phyloP scores from a whole-genome alignment of 2,888 invertebrate species.

The Philonicus albiceps region DNA sequence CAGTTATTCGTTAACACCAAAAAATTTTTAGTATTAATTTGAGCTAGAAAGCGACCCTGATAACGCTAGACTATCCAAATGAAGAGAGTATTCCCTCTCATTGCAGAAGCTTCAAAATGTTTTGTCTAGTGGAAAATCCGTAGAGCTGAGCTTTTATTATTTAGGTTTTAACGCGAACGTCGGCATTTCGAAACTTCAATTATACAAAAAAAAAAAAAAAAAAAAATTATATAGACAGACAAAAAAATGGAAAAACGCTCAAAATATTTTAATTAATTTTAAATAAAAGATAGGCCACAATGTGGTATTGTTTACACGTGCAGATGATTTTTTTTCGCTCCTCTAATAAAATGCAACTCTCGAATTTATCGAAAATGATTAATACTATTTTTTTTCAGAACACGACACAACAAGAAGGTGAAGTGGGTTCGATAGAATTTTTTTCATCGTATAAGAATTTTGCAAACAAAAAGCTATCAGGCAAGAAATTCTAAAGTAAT shows the following conservation, averaged over 20 bases:
- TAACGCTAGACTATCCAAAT: not conserved
- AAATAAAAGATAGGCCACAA: constrained; percentile 31
- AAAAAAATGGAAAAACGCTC: not conserved
- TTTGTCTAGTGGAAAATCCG: not conserved
- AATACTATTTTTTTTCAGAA: too few relatives aligned
- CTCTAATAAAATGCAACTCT: too few relatives aligned
- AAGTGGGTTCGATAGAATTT: too few relatives aligned
- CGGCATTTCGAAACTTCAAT: not conserved
- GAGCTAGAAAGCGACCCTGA: not conserved
- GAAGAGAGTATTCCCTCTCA: not conserved
- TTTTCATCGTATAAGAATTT: too few relatives aligned
- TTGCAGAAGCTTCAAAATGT: not conserved
- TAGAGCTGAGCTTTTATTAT: not conserved
- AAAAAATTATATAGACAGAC: not conserved
- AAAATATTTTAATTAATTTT: constrained; percentile 22
- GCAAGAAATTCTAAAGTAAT: too few relatives aligned
- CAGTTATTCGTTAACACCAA: not conserved
- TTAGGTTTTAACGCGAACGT: not conserved
- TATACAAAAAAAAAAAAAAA: too few relatives aligned
- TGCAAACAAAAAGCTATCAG: too few relatives aligned
- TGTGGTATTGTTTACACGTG: not conserved
- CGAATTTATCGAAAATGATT: too few relatives aligned
- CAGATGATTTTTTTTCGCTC: not conserved
- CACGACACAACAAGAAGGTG: too few relatives aligned
- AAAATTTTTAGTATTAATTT: not conserved